Conservation (phyloP, 2,888 invertebrate species). For the Lepidochrysops patricia region DNA sequence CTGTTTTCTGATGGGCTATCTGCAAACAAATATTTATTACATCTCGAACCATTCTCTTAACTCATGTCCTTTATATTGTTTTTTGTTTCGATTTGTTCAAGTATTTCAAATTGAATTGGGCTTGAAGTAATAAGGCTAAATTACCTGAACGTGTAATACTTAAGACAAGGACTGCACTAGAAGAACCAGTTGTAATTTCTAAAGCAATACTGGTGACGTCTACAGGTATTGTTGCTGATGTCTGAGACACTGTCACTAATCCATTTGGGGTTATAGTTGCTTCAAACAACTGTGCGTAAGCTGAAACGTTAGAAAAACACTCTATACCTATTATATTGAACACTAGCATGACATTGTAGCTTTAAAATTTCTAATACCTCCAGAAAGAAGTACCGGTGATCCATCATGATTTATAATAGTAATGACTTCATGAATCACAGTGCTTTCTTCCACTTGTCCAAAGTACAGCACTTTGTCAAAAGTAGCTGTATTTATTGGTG, state of each 20-base stretch:
- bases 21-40: no score
- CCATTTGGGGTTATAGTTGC: not conserved
- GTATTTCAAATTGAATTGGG: no score
- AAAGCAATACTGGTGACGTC: not conserved
- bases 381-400: conserved; percentile 33
- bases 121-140: no score
- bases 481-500: conserved; percentile 23
- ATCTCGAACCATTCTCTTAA: no score
- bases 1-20: conserved; percentile 17
- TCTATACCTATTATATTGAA: no score
- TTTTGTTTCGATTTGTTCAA: not conserved
- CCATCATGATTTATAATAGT: conserved; percentile 35
- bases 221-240: not conserved
- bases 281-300: not conserved
- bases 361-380: no score
- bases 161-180: not conserved
- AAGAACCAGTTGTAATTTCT: not conserved
- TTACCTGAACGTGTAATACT: not conserved
- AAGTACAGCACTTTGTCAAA: conserved; percentile 47
- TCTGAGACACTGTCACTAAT: not conserved
- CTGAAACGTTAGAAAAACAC: no score
- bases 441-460: conserved; percentile 35
- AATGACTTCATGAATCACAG: conserved; percentile 45
- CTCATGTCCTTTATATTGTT: no score
- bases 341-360: no score